Conservation (phyloP, 2,113 vertebrate species). For the Genyomyrus donnyi region DNA sequence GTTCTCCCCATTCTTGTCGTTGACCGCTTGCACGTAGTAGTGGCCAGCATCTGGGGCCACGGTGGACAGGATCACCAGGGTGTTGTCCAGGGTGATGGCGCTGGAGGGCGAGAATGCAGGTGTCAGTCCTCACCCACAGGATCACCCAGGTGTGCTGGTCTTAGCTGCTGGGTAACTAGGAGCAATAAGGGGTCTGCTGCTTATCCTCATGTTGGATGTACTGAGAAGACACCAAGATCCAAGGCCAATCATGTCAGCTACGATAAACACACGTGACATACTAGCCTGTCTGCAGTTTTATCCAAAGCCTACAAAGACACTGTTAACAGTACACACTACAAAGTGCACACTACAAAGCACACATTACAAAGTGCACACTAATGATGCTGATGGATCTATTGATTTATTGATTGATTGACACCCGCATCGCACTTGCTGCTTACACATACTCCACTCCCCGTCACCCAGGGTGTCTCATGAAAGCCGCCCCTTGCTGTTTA, state of each 20-base stretch:
- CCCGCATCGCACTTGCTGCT: background rate
- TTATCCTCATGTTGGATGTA: background rate
- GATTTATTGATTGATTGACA: background rate
- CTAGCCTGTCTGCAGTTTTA: background rate
- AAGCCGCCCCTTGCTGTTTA: background rate
- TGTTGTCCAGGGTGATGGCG: constrained; percentile 94
- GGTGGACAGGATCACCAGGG: constrained; percentile 88
- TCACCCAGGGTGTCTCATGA: background rate
- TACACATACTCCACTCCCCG: background rate
- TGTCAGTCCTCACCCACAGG: background rate
- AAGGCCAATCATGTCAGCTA: background rate
- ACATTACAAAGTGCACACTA: background rate
- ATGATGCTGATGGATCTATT: background rate
- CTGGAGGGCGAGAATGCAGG: constrained; percentile 45
- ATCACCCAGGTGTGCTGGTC: background rate
- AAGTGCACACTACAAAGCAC: background rate
- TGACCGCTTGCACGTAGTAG: constrained; percentile 94
- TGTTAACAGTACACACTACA: background rate
- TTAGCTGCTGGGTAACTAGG: background rate
- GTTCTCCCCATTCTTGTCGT: constrained; percentile 97
- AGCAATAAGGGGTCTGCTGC: background rate
- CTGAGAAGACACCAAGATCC: background rate
- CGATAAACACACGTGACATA: background rate
- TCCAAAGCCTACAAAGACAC: background rate
- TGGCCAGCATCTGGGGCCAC: constrained; percentile 88